These are phyloP conservation scores for Thecocarcelia acutangulata DNA, from an alignment of 2,888 invertebrate genomes.

Conservation along the genomic window DNA sequence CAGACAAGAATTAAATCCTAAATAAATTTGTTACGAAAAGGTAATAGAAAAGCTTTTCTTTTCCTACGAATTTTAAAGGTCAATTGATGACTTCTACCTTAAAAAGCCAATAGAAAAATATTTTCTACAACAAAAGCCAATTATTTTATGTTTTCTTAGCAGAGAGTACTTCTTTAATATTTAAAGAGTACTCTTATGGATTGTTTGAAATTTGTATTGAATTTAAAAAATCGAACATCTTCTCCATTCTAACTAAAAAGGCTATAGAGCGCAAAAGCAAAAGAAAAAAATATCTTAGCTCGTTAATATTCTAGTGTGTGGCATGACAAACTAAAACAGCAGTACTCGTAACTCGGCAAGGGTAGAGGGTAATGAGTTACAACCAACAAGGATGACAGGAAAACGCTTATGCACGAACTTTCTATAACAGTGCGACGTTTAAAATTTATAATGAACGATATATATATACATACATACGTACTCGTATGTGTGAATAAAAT, in stretches of 20 bases:
- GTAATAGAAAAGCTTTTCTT: too few relatives aligned
- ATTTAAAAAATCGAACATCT: background rate
- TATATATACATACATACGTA: background rate
- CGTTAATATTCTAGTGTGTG: conserved; percentile 1
- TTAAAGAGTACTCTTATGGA: too few relatives aligned
- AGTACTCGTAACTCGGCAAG: background rate
- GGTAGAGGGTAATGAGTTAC: background rate
- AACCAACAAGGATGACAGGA: conserved; percentile 43
- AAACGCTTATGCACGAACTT: conserved; percentile 56
- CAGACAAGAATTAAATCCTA: too few relatives aligned
- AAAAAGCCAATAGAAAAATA: too few relatives aligned
- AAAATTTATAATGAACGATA: conserved; percentile 61
- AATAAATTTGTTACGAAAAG: too few relatives aligned
- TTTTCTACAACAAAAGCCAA: too few relatives aligned
- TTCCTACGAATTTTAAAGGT: too few relatives aligned
- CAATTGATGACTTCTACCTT: too few relatives aligned
- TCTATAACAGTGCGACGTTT: conserved; percentile 54
- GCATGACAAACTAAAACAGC: conserved; percentile 9
- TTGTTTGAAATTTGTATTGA: background rate
- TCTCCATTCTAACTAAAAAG: background rate
- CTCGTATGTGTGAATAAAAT: conserved; percentile 3
- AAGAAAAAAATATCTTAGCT: background rate
- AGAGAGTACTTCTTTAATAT: background rate
- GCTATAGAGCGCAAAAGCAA: background rate
- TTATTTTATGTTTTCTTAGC: background rate